A percentile compares a stretch with the other conserved stretches of the same genome.
phyloP scores from a whole-genome alignment of 2,888 invertebrate genomes.

The Acronicta aceris region DNA sequence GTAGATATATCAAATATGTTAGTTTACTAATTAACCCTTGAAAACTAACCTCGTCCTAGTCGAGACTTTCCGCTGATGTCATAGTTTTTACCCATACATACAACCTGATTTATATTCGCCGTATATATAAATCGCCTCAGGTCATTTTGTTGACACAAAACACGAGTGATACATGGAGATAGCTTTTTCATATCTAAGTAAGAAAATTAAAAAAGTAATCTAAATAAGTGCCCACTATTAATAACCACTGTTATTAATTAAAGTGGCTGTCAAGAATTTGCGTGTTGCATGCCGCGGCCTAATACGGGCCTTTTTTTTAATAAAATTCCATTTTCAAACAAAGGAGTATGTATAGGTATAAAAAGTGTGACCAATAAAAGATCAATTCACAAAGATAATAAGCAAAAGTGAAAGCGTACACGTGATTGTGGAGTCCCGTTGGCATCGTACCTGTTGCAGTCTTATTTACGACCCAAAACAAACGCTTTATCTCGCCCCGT shows the following conservation, averaged over 20 bases:
- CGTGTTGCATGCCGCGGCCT: constrained; percentile 53
- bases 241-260: constrained; percentile 55
- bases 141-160: constrained; percentile 41
- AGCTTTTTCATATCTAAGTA: constrained; percentile 48
- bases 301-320: constrained; percentile 35
- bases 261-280: constrained; percentile 47
- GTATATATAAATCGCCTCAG: constrained; percentile 28
- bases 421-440: constrained; percentile 85
- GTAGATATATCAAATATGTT: no score
- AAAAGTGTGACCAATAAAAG: constrained; percentile 61
- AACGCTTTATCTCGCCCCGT: constrained; percentile 87
- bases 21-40: constrained; percentile 28
- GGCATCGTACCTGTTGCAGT: constrained; percentile 87
- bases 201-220: constrained; percentile 57
- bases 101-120: constrained; percentile 18
- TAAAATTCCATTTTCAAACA: constrained; percentile 28
- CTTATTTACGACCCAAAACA: constrained; percentile 89
- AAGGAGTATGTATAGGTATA: constrained; percentile 30
- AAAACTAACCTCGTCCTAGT: constrained; percentile 28
- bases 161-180: constrained; percentile 48
- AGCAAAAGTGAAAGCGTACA: constrained; percentile 85
- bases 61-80: constrained; percentile 19
- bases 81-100: constrained; percentile 17
- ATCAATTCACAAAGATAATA: constrained; percentile 82
- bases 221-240: constrained; percentile 53